Evolutionary conservation across 2,113 vertebrate genomes (phyloP), one percentile per base, ranked within the genome.

Genomic region (Setophaga kirtlandii): DNA sequence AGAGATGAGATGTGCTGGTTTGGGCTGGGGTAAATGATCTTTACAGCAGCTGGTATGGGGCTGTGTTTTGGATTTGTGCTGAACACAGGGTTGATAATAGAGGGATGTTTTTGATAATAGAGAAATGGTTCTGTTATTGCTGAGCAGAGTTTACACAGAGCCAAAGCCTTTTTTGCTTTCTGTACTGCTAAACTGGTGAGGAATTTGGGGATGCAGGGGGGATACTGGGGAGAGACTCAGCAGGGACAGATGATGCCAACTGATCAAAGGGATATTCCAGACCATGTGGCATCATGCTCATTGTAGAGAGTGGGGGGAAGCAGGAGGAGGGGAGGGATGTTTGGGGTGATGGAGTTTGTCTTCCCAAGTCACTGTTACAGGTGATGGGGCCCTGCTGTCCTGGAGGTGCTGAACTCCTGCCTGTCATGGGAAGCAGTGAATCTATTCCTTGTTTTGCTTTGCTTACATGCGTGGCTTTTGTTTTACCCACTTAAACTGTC

Each of bases 151-250:
- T 69, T 62, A 42, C 21, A 42, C 11, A 47, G 25, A 76, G 55
- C 30, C 55, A 60, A 69, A 5, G 17, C 25, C n/a, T 68, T 76
- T 83, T 23, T 55, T 62, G 11, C 30, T 62, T 47, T 69, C 11
- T 0, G 0, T 27, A 11, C 30, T 55, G 70, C 39, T 1, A 7
- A 0, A 3, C 39, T 75, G 53, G 14, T 46, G n/a, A 68, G 24
- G 39, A 47, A 53, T 7, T 2, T 46, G 15, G 20, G 24, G 20
- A 25, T 47, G 11, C 39, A 11, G 17, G 60, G 17, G 60, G 20
- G 46, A 30, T 9, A 4, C 0, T 53, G 39, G 33, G 53, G 39
- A n/a, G 20, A 30, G n/a, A 39, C 39, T n/a, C 13, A 53, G 10
- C 20, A 20, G 25, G 60, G 46, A 75, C 39, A 82, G 28, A n/a